A percentile compares a stretch with the other conserved stretches of the same genome.
These are phyloP conservation scores for Caerostris extrusa DNA, from an alignment of 1,140 invertebrate genomes.

Conservation along the genomic window DNA sequence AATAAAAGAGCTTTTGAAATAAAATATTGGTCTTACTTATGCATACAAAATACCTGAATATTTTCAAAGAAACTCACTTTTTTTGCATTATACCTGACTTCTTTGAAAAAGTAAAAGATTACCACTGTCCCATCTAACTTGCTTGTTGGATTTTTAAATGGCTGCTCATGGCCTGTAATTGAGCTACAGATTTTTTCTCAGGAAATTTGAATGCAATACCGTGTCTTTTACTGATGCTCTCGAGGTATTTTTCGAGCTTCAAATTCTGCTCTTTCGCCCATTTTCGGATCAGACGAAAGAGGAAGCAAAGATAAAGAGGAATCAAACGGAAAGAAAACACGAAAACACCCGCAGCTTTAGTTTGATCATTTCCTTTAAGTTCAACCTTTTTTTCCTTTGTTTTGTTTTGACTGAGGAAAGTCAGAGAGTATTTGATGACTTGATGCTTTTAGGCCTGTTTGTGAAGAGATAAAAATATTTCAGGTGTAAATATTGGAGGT, in stretches of 20 bases:
- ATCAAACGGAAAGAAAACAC: not conserved
- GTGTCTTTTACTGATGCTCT: not conserved
- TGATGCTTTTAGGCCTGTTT: not conserved
- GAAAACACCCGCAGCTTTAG: not conserved
- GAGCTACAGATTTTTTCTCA: too few species aligned
- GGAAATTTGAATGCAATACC: not conserved
- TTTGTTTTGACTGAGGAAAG: not conserved
- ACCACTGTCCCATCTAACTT: not conserved
- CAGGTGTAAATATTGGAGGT: not conserved
- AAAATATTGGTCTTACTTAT: too few species aligned
- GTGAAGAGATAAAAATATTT: conserved; percentile 1
- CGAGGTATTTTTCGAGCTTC: not conserved
- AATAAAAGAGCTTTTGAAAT: too few species aligned
- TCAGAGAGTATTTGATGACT: not conserved
- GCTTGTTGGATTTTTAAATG: not conserved
- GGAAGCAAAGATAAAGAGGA: not conserved
- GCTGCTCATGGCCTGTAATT: not conserved
- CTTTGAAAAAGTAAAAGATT: not conserved
- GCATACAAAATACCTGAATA: too few species aligned
- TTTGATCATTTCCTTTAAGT: not conserved
- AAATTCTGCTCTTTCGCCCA: not conserved
- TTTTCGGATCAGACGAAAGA: not conserved
- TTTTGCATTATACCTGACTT: not conserved
- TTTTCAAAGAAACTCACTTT: not conserved
- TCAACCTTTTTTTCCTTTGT: not conserved